Evolutionary conservation across 2,113 vertebrate species (phyloP), one percentile per base, ranked within the genome.

Genomic region (Percina caprodes): DNA sequence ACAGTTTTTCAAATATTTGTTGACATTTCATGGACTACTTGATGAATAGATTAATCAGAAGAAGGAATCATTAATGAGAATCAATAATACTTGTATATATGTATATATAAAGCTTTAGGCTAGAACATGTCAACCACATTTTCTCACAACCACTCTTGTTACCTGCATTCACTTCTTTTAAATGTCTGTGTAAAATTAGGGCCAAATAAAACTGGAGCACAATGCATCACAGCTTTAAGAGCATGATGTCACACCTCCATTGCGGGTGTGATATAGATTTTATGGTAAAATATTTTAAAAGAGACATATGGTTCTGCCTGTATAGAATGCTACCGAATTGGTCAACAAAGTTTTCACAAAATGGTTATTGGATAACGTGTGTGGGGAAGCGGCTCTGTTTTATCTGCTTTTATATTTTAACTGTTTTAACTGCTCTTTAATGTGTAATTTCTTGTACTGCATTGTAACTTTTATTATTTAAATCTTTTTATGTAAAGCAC

Each of bases 101-200:
- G n/a, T n/a, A 62, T 16, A 2, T 21, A 5, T 4, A 52, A 45
- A 10, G 18, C 26, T 19, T 69, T 7, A 35, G 46, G 59, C 24
- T 14, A 13, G 51, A 35, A 16, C 60, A 24, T 7, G 24, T 46
- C 48, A n/a, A 5, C 3, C 51, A n/a, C 0, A 5, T 60, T 42
- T 60, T 66, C n/a, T 33, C 0, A 1, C 19, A 26, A 2, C 4
- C 16, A 12, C 24, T 75, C 69, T 23, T 51, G 19, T 69, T 62
- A 62, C 68, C 13, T 63, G 54, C 45, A 45, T 60, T 67, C 23
- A 19, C 35, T 0, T 65, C 33, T 33, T 61, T 67, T 39, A 76
- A 80, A 85, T 77, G 56, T 77, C 69, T 79, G 21, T 42, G 62
- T 61, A 2, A 68, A 68, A 69, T 39, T 62, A 49, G 35, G 21